phyloP scores from a whole-genome alignment of 2,797 vertebrate genomes.

The Chaenodraco wilsoni region DNA sequence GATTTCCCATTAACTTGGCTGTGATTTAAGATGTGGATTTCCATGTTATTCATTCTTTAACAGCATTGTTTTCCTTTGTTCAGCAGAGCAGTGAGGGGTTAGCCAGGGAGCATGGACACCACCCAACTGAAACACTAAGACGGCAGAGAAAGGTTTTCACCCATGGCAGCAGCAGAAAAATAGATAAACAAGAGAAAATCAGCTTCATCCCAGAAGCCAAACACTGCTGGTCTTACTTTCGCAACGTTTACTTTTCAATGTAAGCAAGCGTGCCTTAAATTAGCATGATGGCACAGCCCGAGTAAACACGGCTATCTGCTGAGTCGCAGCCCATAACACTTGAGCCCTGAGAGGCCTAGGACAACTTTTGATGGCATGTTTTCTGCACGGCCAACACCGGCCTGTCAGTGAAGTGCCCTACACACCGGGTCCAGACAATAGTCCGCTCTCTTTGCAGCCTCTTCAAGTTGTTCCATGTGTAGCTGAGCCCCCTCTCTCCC shows the following conservation, averaged over 20 bases:
- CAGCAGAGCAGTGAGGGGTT: slow-evolving; percentile 66
- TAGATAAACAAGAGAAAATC: slow-evolving; percentile 55
- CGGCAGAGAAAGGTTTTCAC: slow-evolving; percentile 43
- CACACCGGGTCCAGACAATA: slow-evolving; percentile 69
- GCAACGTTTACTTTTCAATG: slow-evolving; percentile 29
- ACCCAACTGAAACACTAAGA: slow-evolving; percentile 72
- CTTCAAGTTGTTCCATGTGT: slow-evolving; percentile 73
- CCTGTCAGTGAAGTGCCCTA: slow-evolving; percentile 66
- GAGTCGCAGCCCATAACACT: slow-evolving; percentile 66
- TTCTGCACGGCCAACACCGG: slow-evolving; percentile 55
- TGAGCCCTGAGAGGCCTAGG: slow-evolving; percentile 58
- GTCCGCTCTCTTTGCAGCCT: slow-evolving; percentile 65
- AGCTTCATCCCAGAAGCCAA: slow-evolving; percentile 25
- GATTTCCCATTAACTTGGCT: slow-evolving; percentile 63
- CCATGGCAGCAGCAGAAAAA: slow-evolving; percentile 33
- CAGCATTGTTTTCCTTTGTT: slow-evolving; percentile 76
- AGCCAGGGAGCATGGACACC: slow-evolving; percentile 69
- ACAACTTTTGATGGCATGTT: slow-evolving; percentile 65
- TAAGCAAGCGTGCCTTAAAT: slow-evolving; percentile 44
- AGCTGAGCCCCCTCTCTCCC: slow-evolving; percentile 38
- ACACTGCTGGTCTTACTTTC: slow-evolving; percentile 30
- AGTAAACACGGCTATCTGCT: slow-evolving; percentile 56
- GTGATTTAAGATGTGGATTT: slow-evolving; percentile 60
- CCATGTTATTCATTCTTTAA: slow-evolving; percentile 71
- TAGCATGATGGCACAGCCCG: slow-evolving; percentile 46